Percentiles rank a stretch among this genome's conserved stretches.
phyloP scores from a whole-genome alignment of 2,888 invertebrate genomes.

The Cataglyphis albicans region DNA sequence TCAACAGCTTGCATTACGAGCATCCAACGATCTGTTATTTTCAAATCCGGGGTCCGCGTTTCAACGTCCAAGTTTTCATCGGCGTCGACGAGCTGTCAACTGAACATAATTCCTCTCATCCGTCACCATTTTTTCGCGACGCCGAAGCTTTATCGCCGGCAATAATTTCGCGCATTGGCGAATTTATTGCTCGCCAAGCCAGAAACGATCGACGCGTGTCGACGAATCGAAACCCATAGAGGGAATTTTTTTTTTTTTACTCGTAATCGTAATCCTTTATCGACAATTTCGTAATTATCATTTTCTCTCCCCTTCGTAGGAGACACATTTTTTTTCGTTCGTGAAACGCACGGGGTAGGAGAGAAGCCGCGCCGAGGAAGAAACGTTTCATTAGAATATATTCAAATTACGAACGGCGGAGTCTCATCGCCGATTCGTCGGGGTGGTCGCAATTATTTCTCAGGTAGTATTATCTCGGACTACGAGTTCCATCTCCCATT shows the following conservation, averaged over 20 bases:
- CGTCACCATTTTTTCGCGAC: constrained; percentile 33
- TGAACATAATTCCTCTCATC: constrained; percentile 43
- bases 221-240: not conserved
- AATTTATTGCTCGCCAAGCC: constrained; percentile 44
- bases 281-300: constrained; percentile 56
- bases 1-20: constrained; percentile 18
- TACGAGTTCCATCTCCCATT: constrained; percentile 46
- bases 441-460: constrained; percentile 68
- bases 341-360: constrained; percentile 42
- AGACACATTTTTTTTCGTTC: constrained; percentile 26
- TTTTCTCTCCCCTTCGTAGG: constrained; percentile 20
- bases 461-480: constrained; percentile 55
- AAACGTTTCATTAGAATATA: constrained; percentile 67
- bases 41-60: constrained; percentile 28
- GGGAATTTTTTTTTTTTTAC: not conserved
- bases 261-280: not conserved
- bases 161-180: constrained; percentile 45
- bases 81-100: constrained; percentile 40
- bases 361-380: constrained; percentile 20
- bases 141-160: constrained; percentile 32
- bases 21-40: constrained; percentile 26
- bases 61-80: constrained; percentile 34
- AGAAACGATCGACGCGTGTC: constrained; percentile 18
- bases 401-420: constrained; percentile 64
- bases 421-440: constrained; percentile 67